Conservation (phyloP, 2,797 vertebrate species). For the Sebastes hubbsi region DNA sequence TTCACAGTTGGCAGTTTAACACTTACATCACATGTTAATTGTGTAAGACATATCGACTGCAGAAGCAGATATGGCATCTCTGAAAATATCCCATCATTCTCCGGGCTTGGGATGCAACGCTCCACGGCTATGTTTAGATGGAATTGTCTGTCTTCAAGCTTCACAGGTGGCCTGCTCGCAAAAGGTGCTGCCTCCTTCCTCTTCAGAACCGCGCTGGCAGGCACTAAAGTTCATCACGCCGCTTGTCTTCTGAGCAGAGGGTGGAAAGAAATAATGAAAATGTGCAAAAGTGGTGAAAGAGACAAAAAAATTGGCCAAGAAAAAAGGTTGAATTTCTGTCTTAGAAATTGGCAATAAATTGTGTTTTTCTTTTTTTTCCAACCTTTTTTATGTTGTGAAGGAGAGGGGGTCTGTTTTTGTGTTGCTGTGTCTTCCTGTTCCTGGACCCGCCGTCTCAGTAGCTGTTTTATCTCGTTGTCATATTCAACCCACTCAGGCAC, state of each 20-base stretch:
- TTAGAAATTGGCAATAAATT: background rate
- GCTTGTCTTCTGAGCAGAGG: slow-evolving; percentile 72
- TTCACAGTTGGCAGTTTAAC: slow-evolving; percentile 45
- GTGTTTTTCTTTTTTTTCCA: background rate
- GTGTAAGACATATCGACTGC: slow-evolving; percentile 53
- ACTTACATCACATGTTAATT: slow-evolving; percentile 37
- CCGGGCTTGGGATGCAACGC: slow-evolving; percentile 46
- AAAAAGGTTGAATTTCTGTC: slow-evolving; percentile 3
- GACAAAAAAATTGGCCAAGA: background rate
- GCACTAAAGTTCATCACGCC: slow-evolving; percentile 92
- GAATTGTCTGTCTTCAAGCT: slow-evolving; percentile 69
- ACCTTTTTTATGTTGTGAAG: slow-evolving; percentile 64
- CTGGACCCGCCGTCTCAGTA: slow-evolving; percentile 80
- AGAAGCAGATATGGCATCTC: slow-evolving; percentile 58
- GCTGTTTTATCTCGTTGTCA: slow-evolving; percentile 88
- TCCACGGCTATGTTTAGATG: slow-evolving; percentile 65
- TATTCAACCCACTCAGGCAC: slow-evolving; percentile 94
- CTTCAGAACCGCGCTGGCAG: slow-evolving; percentile 48
- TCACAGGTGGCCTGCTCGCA: slow-evolving; percentile 65
- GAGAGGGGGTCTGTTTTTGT: slow-evolving; percentile 19
- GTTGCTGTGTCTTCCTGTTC: slow-evolving; percentile 60
- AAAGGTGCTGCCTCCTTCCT: slow-evolving; percentile 55
- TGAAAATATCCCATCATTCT: slow-evolving; percentile 54
- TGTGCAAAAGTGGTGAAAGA: background rate
- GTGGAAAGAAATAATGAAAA: slow-evolving; percentile 27